Conservation (phyloP, 1,140 invertebrate genomes). For the Glomeris maerens region DNA sequence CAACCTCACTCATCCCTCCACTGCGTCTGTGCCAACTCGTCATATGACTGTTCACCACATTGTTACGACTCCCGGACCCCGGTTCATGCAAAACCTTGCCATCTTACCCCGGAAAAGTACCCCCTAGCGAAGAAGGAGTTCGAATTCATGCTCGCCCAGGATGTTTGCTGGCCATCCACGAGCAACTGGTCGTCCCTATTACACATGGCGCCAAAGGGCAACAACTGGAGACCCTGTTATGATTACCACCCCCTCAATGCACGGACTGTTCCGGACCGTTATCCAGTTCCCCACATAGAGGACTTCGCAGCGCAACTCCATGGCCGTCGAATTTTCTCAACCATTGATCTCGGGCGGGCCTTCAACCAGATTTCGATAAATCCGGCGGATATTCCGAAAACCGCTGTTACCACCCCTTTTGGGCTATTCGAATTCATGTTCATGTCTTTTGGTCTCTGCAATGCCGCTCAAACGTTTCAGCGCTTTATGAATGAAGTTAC, state of each 20-base stretch:
- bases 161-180: conserved; percentile 27
- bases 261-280: conserved; percentile 29
- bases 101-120: conserved; percentile 18
- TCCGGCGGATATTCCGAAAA: conserved; percentile 19
- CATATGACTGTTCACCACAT: conserved; percentile 7
- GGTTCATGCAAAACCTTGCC: conserved; percentile 28
- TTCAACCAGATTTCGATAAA: conserved; percentile 19
- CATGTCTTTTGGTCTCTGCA: conserved; percentile 34
- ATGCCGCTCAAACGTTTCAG: conserved; percentile 34
- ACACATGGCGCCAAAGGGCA: conserved; percentile 32
- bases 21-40: not conserved
- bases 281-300: conserved; percentile 26
- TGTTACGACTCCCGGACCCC: conserved; percentile 24
- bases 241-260: conserved; percentile 34
- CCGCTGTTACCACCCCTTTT: conserved; percentile 19
- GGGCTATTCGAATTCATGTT: conserved; percentile 27
- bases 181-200: conserved; percentile 33
- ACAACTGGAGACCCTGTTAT: conserved; percentile 27
- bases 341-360: conserved; percentile 15
- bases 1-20: too few relatives aligned
- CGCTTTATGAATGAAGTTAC: not conserved
- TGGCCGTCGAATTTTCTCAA: conserved; percentile 11
- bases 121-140: conserved; percentile 22
- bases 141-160: conserved; percentile 18
- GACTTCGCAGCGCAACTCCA: conserved; percentile 14